Percentiles rank a stretch among this genome's conserved stretches.
Evolutionary conservation across 2,113 vertebrate genomes (phyloP).

Genomic region (Gopherus flavomarginatus): DNA sequence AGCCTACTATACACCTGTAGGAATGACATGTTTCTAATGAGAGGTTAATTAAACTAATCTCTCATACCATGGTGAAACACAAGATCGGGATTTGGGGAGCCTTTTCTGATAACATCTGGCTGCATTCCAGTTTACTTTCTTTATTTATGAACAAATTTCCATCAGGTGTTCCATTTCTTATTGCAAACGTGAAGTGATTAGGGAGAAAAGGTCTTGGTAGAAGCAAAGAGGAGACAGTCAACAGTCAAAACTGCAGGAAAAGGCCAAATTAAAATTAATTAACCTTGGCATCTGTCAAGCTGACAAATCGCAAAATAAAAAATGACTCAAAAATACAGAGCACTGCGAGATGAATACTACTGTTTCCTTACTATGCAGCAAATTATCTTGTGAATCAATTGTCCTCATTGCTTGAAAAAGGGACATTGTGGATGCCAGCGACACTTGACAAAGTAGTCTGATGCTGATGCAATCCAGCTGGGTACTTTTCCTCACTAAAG

Average conservation of each 20-base stretch:
- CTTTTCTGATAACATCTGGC: constrained; percentile 46
- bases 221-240: constrained; percentile 38
- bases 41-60: constrained; percentile 71
- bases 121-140: constrained; percentile 50
- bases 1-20: constrained; percentile 39
- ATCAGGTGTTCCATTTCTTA: constrained; percentile 21
- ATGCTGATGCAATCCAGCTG: not conserved
- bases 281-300: constrained; percentile 57
- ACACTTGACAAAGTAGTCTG: not conserved
- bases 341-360: not conserved
- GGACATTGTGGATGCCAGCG: not conserved
- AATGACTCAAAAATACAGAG: not conserved
- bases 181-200: constrained; percentile 35
- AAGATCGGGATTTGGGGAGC: constrained; percentile 50
- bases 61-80: constrained; percentile 42
- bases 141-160: constrained; percentile 57
- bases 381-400: not conserved
- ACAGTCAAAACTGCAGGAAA: constrained; percentile 15
- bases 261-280: constrained; percentile 63
- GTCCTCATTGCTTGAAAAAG: not conserved
- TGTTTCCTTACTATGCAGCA: not conserved
- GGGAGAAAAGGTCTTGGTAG: constrained; percentile 37
- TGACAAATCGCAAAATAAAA: not conserved
- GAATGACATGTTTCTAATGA: constrained; percentile 61
- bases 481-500: not conserved